These are phyloP conservation scores for Caerostris darwini DNA, from an alignment of 1,140 invertebrate species.

Conservation along the genomic window DNA sequence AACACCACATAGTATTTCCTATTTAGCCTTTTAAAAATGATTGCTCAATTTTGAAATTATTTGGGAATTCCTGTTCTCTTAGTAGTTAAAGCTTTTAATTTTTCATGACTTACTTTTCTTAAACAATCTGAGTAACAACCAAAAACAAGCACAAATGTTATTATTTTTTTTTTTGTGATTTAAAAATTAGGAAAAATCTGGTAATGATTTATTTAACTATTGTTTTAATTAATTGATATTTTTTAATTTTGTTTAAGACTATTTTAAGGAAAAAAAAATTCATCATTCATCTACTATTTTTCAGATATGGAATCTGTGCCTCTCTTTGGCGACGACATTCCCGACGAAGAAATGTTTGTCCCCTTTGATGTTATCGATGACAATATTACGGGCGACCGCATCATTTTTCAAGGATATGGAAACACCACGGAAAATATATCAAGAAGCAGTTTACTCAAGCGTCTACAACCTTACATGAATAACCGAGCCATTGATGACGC, in stretches of 20 bases:
- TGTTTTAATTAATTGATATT: background rate
- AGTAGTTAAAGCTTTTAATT: too few species aligned
- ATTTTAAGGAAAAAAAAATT: too few species aligned
- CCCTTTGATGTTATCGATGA: slow-evolving; percentile 49
- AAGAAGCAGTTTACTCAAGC: slow-evolving; percentile 55
- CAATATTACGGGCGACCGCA: slow-evolving; percentile 36
- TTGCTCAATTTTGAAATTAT: too few species aligned
- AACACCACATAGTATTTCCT: too few species aligned
- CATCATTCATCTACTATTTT: background rate
- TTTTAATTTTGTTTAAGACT: background rate
- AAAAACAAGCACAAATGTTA: too few species aligned
- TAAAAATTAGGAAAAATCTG: too few species aligned
- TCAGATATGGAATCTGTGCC: slow-evolving; percentile 64
- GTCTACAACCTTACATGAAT: slow-evolving; percentile 77
- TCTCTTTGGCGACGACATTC: slow-evolving; percentile 46
- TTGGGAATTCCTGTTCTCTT: too few species aligned
- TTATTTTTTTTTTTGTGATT: too few species aligned
- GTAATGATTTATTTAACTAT: background rate
- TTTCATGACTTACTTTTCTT: too few species aligned
- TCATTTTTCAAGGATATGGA: background rate
- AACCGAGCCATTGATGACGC: slow-evolving; percentile 87
- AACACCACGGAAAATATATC: slow-evolving; percentile 66
- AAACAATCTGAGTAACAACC: too few species aligned
- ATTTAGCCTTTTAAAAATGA: too few species aligned
- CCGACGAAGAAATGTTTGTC: slow-evolving; percentile 29